Evolutionary conservation across 1,140 invertebrate species (phyloP).

Genomic region (Drosophila neocordata): DNA sequence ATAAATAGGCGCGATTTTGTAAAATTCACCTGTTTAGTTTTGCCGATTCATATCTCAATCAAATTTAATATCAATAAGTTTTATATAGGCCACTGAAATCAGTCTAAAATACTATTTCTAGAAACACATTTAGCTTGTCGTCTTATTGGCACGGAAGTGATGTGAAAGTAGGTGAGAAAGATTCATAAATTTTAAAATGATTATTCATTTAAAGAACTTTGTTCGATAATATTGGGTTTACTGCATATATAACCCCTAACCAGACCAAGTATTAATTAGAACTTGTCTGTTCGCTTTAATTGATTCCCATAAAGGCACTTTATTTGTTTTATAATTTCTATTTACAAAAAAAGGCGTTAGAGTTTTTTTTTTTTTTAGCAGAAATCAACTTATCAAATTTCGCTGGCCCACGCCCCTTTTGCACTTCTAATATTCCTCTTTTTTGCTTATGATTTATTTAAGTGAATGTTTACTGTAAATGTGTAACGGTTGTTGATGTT

Average conservation of each 20-base stretch:
- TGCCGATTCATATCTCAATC: no score
- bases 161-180: no score
- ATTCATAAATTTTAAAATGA: no score
- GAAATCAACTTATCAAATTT: constrained; percentile 12
- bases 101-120: no score
- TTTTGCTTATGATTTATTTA: constrained; percentile 17
- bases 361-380: not conserved
- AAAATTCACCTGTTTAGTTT: no score
- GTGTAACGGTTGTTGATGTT: constrained; percentile 7
- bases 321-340: not conserved
- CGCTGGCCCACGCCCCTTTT: not conserved
- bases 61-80: no score
- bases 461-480: constrained; percentile 16
- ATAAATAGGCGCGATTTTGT: no score
- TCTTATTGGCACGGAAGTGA: no score
- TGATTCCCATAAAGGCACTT: not conserved
- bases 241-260: no score
- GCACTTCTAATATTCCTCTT: not conserved
- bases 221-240: not conserved
- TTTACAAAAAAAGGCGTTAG: not conserved
- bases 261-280: no score
- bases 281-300: not conserved
- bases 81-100: no score
- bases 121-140: no score
- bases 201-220: not conserved